phyloP scores from a whole-genome alignment of 2,113 vertebrate genomes.

The Dinomys branickii region DNA sequence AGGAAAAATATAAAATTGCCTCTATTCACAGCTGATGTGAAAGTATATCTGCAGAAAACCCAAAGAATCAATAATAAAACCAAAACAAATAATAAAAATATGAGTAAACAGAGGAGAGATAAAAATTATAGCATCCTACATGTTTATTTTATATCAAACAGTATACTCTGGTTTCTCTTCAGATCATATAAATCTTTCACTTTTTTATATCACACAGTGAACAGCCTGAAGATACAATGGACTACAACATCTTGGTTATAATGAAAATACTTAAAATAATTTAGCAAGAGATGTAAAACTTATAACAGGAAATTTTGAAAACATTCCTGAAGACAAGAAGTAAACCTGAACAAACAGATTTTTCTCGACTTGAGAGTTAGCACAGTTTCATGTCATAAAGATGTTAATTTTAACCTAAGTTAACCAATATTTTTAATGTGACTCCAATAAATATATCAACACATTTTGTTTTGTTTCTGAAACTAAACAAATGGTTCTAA shows the following conservation, averaged over 20 bases:
- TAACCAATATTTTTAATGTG: background rate
- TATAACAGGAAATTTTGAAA: background rate
- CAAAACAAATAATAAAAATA: background rate
- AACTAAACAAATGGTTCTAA: background rate
- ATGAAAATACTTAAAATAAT: background rate
- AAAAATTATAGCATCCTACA: background rate
- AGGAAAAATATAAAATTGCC: background rate
- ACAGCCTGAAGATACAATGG: background rate
- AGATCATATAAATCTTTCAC: too few relatives aligned
- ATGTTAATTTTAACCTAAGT: background rate
- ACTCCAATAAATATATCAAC: background rate
- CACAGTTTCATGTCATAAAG: background rate
- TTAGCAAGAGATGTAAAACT: background rate
- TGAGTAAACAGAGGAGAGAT: background rate
- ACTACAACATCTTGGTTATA: background rate
- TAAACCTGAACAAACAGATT: background rate
- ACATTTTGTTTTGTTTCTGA: background rate
- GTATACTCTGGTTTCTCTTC: too few relatives aligned
- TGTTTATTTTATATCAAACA: background rate
- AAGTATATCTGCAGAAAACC: background rate
- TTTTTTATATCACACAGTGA: background rate
- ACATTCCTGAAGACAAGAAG: background rate
- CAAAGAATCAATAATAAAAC: background rate
- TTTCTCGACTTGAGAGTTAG: background rate
- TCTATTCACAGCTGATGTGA: background rate